These are phyloP conservation scores for Megaceryle alcyon DNA, from an alignment of 2,797 vertebrate genomes.

Conservation along the genomic window DNA sequence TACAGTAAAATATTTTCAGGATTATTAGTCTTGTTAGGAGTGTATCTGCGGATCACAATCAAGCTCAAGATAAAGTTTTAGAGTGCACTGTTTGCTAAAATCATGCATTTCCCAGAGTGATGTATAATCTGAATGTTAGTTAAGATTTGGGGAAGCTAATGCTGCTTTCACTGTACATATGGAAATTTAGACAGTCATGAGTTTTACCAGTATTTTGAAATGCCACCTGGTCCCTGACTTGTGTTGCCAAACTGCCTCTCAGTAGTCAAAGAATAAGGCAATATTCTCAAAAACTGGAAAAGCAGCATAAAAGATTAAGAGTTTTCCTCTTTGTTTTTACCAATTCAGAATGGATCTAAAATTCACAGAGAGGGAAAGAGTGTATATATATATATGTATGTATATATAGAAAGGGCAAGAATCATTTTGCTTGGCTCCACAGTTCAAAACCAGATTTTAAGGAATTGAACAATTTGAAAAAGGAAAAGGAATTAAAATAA, in stretches of 20 bases:
- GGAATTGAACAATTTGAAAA: neutral
- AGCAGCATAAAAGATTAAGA: neutral
- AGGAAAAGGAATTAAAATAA: neutral
- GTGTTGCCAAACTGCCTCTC: neutral
- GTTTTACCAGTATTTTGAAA: neutral
- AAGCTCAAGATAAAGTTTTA: neutral
- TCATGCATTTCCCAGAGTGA: neutral
- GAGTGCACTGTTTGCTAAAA: neutral
- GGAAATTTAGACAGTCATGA: neutral
- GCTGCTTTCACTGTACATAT: neutral
- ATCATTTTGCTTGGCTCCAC: neutral
- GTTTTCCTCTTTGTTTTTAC: neutral
- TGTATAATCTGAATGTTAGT: neutral
- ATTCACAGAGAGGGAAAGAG: neutral
- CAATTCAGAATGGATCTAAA: neutral
- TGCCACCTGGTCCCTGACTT: neutral
- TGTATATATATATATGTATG: neutral
- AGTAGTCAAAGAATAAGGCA: neutral
- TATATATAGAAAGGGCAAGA: too few species aligned
- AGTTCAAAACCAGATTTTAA: neutral
- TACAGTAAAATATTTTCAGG: neutral
- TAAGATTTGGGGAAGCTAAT: neutral
- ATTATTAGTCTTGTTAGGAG: neutral
- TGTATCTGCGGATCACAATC: neutral
- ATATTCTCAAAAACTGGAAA: neutral